phyloP scores from a whole-genome alignment of 1,140 invertebrate species.

The Metaphire vulgaris region DNA sequence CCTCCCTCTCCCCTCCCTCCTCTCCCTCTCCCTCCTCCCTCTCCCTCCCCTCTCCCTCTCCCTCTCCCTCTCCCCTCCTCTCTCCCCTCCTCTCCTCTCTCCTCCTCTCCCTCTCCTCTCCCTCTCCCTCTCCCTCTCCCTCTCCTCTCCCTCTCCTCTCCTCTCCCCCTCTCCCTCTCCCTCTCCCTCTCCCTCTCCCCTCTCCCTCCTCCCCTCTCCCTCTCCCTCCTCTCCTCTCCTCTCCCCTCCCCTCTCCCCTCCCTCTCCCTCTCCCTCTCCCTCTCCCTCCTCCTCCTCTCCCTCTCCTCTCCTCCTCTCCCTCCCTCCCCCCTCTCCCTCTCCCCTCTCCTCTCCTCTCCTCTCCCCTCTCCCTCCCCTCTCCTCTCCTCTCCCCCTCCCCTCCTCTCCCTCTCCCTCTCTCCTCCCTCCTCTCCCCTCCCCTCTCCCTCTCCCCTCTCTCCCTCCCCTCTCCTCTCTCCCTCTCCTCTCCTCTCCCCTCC shows the following conservation, averaged over 20 bases:
- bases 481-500: background rate
- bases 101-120: too few relatives aligned
- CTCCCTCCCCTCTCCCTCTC: too few relatives aligned
- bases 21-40: too few relatives aligned
- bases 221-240: background rate
- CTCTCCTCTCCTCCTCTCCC: background rate
- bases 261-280: conserved; percentile 19
- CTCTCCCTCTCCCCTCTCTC: background rate
- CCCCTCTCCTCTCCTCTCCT: background rate
- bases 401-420: background rate
- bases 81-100: too few relatives aligned
- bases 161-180: background rate
- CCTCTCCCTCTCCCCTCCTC: too few relatives aligned
- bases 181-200: background rate
- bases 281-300: conserved; percentile 10
- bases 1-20: too few relatives aligned
- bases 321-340: background rate
- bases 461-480: background rate
- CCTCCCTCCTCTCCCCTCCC: background rate
- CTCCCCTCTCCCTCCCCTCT: background rate
- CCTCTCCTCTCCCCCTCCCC: background rate
- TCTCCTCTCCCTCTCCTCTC: background rate
- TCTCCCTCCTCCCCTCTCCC: background rate
- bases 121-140: background rate
- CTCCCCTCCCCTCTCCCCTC: too few relatives aligned